Conservation (phyloP, 2,113 vertebrate genomes). For the Sander lucioperca region DNA sequence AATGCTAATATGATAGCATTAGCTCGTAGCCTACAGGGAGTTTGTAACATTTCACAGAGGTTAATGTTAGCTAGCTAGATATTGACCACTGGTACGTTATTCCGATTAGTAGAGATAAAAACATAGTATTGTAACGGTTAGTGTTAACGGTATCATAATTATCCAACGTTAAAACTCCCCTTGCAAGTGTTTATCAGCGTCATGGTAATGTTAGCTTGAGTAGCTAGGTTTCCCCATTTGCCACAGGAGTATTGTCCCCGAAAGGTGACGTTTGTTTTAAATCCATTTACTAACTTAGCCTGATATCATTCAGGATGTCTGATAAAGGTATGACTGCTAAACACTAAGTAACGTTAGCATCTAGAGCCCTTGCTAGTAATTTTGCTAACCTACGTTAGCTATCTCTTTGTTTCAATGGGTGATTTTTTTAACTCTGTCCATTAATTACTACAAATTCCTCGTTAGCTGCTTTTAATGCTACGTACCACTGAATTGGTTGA, state of each 20-base stretch:
- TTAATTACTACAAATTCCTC: neutral
- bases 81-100: fast-evolving
- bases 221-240: neutral
- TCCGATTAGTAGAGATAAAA: neutral
- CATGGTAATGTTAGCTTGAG: constrained; percentile 52
- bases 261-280: neutral
- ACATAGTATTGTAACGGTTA: fast-evolving
- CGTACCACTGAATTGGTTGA: neutral
- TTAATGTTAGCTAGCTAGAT: neutral
- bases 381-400: constrained; percentile 48
- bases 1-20: constrained; percentile 49
- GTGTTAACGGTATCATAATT: neutral
- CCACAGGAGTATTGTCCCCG: neutral
- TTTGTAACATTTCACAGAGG: neutral
- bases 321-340: fast-evolving
- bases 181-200: constrained; percentile 55
- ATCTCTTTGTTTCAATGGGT: constrained; percentile 63
- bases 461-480: neutral
- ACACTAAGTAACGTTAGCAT: neutral
- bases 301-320: fast-evolving
- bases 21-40: constrained; percentile 28
- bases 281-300: fast-evolving
- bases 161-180: neutral
- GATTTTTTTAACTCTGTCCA: neutral
- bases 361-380: neutral